These are phyloP conservation scores for Heliconius nattereri DNA, from an alignment of 1,140 invertebrate genomes.

Conservation along the genomic window DNA sequence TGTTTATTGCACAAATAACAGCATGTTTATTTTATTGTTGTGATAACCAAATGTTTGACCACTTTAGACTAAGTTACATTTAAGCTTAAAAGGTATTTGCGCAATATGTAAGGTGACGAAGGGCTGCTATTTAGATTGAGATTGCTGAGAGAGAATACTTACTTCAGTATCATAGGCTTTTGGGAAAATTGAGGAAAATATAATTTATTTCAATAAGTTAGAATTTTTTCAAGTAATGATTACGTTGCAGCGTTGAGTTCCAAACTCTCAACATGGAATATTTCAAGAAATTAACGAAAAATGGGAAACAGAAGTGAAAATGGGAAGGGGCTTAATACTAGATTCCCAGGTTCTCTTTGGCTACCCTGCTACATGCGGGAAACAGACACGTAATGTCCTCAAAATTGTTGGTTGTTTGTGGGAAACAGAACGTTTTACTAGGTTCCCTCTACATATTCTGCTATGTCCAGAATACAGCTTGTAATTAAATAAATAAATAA, in stretches of 20 bases:
- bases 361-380: no score
- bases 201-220: no score
- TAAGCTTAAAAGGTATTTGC: constrained; percentile 4
- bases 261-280: no score
- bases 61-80: neutral
- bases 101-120: neutral
- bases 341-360: no score
- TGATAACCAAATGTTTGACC: constrained; percentile 7
- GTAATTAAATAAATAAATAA: neutral
- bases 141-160: neutral
- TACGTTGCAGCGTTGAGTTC: no score
- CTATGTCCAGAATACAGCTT: neutral
- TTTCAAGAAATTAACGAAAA: no score
- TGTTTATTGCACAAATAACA: neutral
- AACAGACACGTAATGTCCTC: neutral
- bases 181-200: neutral
- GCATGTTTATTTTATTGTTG: neutral
- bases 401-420: neutral
- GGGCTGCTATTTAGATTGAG: neutral
- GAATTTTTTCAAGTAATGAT: no score
- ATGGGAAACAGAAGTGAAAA: no score
- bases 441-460: neutral
- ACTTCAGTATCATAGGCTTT: neutral
- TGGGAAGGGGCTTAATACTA: no score
- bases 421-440: neutral